phyloP scores from a whole-genome alignment of 2,113 vertebrate genomes.

The Thymallus thymallus region DNA sequence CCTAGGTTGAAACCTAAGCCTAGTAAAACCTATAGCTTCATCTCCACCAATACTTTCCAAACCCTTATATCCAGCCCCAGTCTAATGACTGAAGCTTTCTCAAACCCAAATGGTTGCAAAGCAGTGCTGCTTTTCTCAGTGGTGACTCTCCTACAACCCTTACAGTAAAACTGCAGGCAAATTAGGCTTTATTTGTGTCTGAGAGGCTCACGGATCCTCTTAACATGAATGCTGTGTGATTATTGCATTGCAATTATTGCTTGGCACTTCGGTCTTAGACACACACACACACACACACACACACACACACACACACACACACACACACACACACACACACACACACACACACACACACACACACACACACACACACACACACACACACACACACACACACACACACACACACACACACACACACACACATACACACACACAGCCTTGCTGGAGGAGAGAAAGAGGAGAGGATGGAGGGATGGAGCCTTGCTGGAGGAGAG shows the following conservation, averaged over 20 bases:
- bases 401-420: constrained; percentile 11
- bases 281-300: background rate
- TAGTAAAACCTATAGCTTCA: too few relatives aligned
- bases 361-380: constrained; percentile 20
- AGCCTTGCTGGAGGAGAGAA: too few relatives aligned
- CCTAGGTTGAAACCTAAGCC: background rate
- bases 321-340: constrained; percentile 15
- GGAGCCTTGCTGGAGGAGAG: background rate
- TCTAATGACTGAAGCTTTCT: background rate
- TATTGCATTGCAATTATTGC: constrained; percentile 57
- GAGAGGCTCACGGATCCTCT: constrained; percentile 46
- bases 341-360: constrained; percentile 13
- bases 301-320: constrained; percentile 18
- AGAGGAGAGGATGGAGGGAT: constrained; percentile 17
- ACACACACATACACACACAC: constrained; percentile 19
- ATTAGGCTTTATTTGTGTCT: background rate
- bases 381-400: constrained; percentile 16
- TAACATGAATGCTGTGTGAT: constrained; percentile 63
- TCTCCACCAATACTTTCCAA: too few relatives aligned
- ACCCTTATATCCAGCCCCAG: too few relatives aligned
- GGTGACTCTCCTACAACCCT: background rate
- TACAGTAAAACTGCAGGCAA: background rate
- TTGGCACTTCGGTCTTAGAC: background rate
- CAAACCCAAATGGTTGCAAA: background rate
- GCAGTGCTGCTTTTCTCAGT: background rate